Base-by-base conservation (phyloP, 2,113 vertebrate genomes). In the Rostratula benghalensis region DNA sequence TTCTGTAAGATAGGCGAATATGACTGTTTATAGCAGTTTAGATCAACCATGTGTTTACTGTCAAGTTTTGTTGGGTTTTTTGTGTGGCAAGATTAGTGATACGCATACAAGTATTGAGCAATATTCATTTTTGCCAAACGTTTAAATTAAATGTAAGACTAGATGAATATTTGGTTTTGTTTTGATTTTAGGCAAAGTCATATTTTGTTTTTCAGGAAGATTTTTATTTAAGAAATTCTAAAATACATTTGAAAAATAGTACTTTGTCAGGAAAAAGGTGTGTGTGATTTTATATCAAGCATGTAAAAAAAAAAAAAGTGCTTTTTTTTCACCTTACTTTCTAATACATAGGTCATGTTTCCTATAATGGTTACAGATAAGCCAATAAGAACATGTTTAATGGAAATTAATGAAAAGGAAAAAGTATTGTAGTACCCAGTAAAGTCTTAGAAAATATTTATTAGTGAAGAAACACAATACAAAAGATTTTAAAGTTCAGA, bases 391-490 rank as follows among this genome's bases (percentile, higher is more conserved):
- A 56, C 18, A 87, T 17, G 6, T 51, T 78, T 81, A 83, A 83
- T 73, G 63, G 14, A 92, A 77, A 76, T 60, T 71, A 57, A 81
- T 67, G 17, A 63, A 84, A 83, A 80, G 14, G 45, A 69, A 65
- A 41, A 80, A 81, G 45, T 76, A 87, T 80, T 88, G 35, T 96
- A 87, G 61, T 61, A 94, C 71, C 28, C 75, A 96, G 45, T 80
- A 51, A 83, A 91, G 64, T 69, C 79, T 93, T 95, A 86, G 8
- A 93, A 94, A 95, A 81, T 70, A 94, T 86, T 94, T 96, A 83
- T 91, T 95, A 86, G 8, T 51, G 68, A 93, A 92, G 46, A 88
- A 88, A 71, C 67, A 90, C 59, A 88, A 71, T 80, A 83, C 71
- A 94, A 91, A 95, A 92, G 1, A 50, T 94, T 74, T 93, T 65